Evolutionary conservation across 1,140 invertebrate genomes (phyloP).

Genomic region (Drosophila pruinosa): DNA sequence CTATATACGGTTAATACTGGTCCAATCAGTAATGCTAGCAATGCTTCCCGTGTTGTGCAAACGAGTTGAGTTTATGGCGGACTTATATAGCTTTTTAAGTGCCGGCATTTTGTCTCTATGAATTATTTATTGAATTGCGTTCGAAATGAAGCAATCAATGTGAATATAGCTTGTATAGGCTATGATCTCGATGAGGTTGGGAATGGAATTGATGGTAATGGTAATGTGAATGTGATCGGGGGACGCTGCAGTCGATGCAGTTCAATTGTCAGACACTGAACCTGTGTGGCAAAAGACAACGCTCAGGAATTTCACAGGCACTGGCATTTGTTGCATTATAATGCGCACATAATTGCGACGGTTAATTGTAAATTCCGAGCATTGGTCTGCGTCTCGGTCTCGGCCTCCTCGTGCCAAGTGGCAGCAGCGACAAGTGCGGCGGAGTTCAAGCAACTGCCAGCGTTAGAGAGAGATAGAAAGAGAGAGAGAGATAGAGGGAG

Average conservation of each 20-base stretch:
- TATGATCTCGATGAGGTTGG: constrained; percentile 12
- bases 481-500: neutral
- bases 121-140: constrained; percentile 58
- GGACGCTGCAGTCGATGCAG: neutral
- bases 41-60: constrained; percentile 63
- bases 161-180: constrained; percentile 29
- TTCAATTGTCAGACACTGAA: constrained; percentile 37
- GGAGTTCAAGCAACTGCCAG: constrained; percentile 62
- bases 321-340: constrained; percentile 61
- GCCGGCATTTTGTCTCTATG: constrained; percentile 38
- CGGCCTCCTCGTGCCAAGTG: constrained; percentile 40
- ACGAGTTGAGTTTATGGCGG: constrained; percentile 19
- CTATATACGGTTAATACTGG: neutral
- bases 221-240: neutral
- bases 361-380: constrained; percentile 70
- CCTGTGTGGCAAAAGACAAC: constrained; percentile 13
- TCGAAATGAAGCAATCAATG: constrained; percentile 71
- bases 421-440: neutral
- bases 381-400: constrained; percentile 42
- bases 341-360: constrained; percentile 69
- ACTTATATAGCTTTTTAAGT: constrained; percentile 66
- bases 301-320: constrained; percentile 68
- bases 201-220: neutral
- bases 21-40: constrained; percentile 24
- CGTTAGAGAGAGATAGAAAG: neutral